Percentiles rank a stretch among this genome's conserved stretches.
Conservation (phyloP, 2,113 vertebrate species). For the Equus quagga region DNA sequence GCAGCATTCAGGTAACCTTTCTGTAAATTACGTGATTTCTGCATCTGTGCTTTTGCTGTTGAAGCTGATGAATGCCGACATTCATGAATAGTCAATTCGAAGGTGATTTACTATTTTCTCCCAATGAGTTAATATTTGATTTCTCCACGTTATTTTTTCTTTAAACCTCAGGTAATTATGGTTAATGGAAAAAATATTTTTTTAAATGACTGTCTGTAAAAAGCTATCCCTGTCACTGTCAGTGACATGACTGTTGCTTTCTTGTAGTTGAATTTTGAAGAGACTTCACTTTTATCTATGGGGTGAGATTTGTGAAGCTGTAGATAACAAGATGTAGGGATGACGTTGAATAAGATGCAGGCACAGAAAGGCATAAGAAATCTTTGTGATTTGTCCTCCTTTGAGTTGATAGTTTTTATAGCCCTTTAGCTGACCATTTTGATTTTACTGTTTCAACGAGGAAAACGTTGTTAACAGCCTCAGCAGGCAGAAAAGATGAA, state of each 20-base stretch:
- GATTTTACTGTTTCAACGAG: not conserved
- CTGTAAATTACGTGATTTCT: slow-evolving; percentile 45
- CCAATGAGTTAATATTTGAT: slow-evolving; percentile 2
- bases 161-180: not conserved
- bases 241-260: not conserved
- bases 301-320: not conserved
- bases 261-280: not conserved
- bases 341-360: not conserved
- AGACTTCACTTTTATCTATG: not conserved
- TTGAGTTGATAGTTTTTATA: slow-evolving; percentile 30
- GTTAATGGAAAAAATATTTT: not conserved
- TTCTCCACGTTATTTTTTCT: slow-evolving; percentile 14
- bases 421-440: not conserved
- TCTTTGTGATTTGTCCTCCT: not conserved
- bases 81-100: not conserved
- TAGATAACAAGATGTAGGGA: not conserved
- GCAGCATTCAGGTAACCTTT: slow-evolving; percentile 48
- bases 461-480: not conserved
- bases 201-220: not conserved
- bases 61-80: not conserved
- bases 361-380: not conserved
- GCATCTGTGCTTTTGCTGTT: not conserved
- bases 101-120: not conserved
- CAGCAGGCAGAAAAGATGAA: not conserved
- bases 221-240: not conserved